Evolutionary conservation across 2,797 vertebrate genomes (phyloP), one percentile per base, ranked within the genome.

Genomic region (Mallotus villosus): DNA sequence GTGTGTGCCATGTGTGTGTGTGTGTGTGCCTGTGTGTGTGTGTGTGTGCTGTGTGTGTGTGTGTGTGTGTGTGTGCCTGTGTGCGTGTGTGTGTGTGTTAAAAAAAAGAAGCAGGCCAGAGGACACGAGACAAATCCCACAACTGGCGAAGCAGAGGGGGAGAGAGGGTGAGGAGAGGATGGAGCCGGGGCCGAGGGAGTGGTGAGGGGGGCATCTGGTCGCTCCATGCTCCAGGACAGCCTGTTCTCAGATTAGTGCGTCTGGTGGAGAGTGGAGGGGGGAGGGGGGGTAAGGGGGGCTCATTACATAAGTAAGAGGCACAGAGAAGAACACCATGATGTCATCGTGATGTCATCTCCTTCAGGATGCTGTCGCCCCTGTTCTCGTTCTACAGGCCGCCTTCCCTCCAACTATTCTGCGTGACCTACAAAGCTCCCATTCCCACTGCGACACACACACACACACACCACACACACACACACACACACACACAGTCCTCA

Each of bases 221-320:
- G 22, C 25, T 29, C 16, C 49, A 19, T 14, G 6, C 22, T 25
- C 14, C 46, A 49, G 65, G 65, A 46, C 67, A 72, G 66, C 61
- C 73, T 21, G 70, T 49, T 74, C 60, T 79, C 73, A 76, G 69
- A 80, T 77, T 76, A 59, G 73, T 69, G 68, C 73, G 76, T 53
- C 16, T 53, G 51, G 37, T 9, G 37, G 9, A 2, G 9, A 2
- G 9, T 8, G 37, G 7, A 0, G 7, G 37, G 8, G 37, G 1
- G 37, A 9, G 37, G 37, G 1, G 2, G 2, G 8, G 37, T 0
- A 9, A 41, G 11, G 61, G 51, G 51, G 51, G 16, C 78, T 57
- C 76, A 68, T 81, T 80, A 73, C 74, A 75, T 74, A 72, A 55
- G 60, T 49, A 84, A 51, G 51, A 1, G 5, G 17, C 51, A n/a